Percentiles rank a stretch among this genome's conserved stretches.
Evolutionary conservation across 92 coral and sea anemone genomes (phyloP).

Genomic region (Virgularia gustaviana): DNA sequence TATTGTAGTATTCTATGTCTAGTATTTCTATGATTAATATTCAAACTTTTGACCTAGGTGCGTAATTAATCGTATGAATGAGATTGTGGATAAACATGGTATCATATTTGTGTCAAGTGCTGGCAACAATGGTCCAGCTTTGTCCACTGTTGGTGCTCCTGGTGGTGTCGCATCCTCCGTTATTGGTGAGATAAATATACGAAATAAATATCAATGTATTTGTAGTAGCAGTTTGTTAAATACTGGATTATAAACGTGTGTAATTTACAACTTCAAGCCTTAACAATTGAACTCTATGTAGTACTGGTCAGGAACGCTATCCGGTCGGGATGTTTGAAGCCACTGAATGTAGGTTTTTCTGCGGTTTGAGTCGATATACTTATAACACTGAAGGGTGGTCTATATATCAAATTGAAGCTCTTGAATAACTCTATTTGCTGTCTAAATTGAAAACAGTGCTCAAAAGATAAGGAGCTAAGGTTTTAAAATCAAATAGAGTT

Average conservation of each 20-base stretch:
- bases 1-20: not conserved
- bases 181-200: constrained; percentile 62
- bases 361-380: too few relatives aligned
- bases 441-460: too few relatives aligned
- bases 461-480: too few relatives aligned
- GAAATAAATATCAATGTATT: not conserved
- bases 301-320: too few relatives aligned
- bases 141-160: constrained; percentile 91
- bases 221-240: not conserved
- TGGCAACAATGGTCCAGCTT: constrained; percentile 98
- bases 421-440: too few relatives aligned
- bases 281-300: too few relatives aligned
- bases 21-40: not conserved
- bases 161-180: constrained; percentile 92
- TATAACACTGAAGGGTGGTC: too few relatives aligned
- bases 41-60: constrained; percentile 59
- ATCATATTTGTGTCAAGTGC: constrained; percentile 93
- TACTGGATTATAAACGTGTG: not conserved
- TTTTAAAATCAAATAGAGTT: too few relatives aligned
- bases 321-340: too few relatives aligned
- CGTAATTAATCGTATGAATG: constrained; percentile 78
- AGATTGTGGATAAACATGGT: constrained; percentile 88
- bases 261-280: not conserved
- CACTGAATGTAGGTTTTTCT: too few relatives aligned
- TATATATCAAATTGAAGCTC: too few relatives aligned